Evolutionary conservation across 2,113 vertebrate genomes (phyloP), one percentile per base, ranked within the genome.

Genomic region (Trogon melanurus): DNA sequence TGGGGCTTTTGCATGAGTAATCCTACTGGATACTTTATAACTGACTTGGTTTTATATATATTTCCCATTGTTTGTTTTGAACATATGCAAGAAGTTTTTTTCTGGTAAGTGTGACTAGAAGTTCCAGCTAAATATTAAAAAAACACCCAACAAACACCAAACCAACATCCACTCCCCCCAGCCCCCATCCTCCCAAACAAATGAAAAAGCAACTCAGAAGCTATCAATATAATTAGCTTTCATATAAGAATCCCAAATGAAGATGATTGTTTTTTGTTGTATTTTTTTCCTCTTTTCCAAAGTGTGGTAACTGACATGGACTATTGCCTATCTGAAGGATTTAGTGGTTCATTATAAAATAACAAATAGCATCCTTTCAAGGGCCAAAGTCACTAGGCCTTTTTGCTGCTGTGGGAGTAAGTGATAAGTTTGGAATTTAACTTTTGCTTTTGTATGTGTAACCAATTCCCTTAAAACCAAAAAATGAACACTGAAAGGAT

Each of bases 21-120:
- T 70, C 18, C 7, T 65, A 0, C 76, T 20, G 69, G 36, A 57
- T 70, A 9, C 34, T 70, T 25, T 1, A 0, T 60, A 47, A 17
- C 66, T 90, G 29, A 29, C 26, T 58, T 89, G n/a, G 32, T 6
- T 92, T 86, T 80, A 15, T 61, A 57, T 56, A 22, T 85, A 2
- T 89, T 95, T 92, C 44, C 36, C 7, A 16, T 53, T 51, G 21
- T 69, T 79, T 89, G 36, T 91, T 91, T 91, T 50, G 25, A 69
- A 51, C 29, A 26, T 81, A 54, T 71, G 22, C 6, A 17, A 86
- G 56, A 74, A 81, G 29, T n/a, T n/a, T n/a, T 58, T 93, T 93
- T 36, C 20, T 53, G 13, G 19, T 72, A 76, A 56, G 34, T 74
- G 21, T 34, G 17, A 45, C 5, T 61, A 53, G 53, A 75, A 2